Evolutionary conservation across 2,888 invertebrate genomes (phyloP).

Genomic region (Zeuzera pyrina): DNA sequence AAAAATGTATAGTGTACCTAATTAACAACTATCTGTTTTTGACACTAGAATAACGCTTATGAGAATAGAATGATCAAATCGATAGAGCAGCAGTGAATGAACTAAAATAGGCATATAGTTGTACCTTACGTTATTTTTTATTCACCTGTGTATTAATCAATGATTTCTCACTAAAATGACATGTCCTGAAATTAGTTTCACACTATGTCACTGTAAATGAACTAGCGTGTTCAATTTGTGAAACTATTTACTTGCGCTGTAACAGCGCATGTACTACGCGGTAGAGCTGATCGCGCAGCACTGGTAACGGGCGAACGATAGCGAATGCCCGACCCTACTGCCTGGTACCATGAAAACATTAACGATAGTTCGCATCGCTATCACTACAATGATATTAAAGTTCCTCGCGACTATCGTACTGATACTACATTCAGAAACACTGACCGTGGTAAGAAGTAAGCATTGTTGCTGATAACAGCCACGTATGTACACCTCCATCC

Average conservation of each 20-base stretch:
- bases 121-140: too few species aligned
- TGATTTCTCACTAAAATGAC: constrained; percentile 36
- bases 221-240: constrained; percentile 44
- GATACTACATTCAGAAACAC: constrained; percentile 11
- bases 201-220: constrained; percentile 57
- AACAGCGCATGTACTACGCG: constrained; percentile 48
- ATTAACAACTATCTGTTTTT: too few species aligned
- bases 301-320: constrained; percentile 65
- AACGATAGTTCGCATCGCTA: constrained; percentile 15
- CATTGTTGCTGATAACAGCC: constrained; percentile 51
- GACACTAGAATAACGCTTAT: too few species aligned
- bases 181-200: constrained; percentile 40
- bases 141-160: constrained; percentile 44
- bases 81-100: too few species aligned
- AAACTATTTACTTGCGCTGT: constrained; percentile 25
- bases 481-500: constrained; percentile 21
- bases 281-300: constrained; percentile 56
- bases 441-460: constrained; percentile 27
- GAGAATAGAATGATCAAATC: too few species aligned
- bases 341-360: constrained; percentile 43
- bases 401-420: background rate
- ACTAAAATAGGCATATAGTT: too few species aligned
- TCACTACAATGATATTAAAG: constrained; percentile 1
- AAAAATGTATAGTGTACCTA: too few species aligned
- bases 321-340: constrained; percentile 56